Evolutionary conservation across 1,140 invertebrate species (phyloP).

Genomic region (Brachionus sp.): DNA sequence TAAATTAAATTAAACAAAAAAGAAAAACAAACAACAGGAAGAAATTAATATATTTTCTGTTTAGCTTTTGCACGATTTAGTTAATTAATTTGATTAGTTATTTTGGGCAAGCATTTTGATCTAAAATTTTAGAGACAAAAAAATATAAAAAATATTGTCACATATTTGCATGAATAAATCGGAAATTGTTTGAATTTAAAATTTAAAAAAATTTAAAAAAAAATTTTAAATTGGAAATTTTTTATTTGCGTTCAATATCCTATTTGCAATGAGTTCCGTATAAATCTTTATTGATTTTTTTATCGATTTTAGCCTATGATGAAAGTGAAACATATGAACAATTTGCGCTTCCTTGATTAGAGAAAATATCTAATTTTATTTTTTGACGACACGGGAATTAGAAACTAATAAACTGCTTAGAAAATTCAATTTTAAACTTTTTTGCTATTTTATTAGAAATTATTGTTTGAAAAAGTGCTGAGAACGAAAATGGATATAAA

Average conservation of each 20-base stretch:
- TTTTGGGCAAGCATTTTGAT: background rate
- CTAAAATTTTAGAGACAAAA: background rate
- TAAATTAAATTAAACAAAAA: background rate
- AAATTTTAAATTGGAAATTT: background rate
- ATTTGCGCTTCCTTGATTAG: conserved; percentile 24
- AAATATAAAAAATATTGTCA: background rate
- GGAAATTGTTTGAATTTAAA: conserved; percentile 8
- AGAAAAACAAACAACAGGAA: background rate
- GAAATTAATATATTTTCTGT: background rate
- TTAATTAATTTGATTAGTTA: background rate
- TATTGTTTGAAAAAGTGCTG: background rate
- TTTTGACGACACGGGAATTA: background rate
- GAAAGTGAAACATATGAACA: background rate
- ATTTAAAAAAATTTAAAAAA: background rate
- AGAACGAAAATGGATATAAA: background rate
- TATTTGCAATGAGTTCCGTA: conserved; percentile 4
- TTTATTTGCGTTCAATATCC: conserved; percentile 29
- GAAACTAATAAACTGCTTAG: background rate
- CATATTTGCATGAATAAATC: background rate
- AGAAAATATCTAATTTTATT: background rate
- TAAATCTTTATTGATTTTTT: conserved; percentile 29
- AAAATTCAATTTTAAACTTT: background rate
- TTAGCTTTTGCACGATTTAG: background rate
- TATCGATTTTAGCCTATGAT: background rate
- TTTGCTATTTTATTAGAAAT: background rate